Evolutionary conservation across 2,888 invertebrate genomes (phyloP), one percentile per base, ranked within the genome.

Genomic region (Papilio gigon): DNA sequence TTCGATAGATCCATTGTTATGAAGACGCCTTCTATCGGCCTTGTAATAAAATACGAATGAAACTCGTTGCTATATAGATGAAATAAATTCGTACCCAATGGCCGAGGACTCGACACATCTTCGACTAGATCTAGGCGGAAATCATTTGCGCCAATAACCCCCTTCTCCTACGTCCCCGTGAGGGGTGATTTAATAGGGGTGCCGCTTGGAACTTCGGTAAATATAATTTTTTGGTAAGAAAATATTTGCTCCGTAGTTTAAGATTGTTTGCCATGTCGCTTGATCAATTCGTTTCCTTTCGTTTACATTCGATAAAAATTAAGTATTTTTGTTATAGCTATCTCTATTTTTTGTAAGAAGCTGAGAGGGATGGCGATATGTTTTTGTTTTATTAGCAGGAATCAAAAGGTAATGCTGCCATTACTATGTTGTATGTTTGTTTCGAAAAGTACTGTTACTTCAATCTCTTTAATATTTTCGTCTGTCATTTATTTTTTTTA

Each of bases 91-190:
- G 74, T 78, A 72, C 74, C 71, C 68, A 75, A 75, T 77, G 77
- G 74, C 76, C 72, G 67, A 71, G 67, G 63, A 70, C 67, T 72
- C 74, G 76, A 77, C 79, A 80, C 77, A 82, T 81, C 75, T 75
- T 76, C 76, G 73, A 74, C 80, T 77, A 78, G 77, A 81, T 79
- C 77, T 78, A 81, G 79, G 76, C 78, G 84, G 84, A 86, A 87
- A 87, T 86, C 85, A 87, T 87, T 87, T 87, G 84, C 85, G 84
- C 85, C 86, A 84, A 85, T 85, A 86, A 79, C 78, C 73, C 78
- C 80, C 77, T 76, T 33, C 70, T 47, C 25, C 53, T 27, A 66
- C 71, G 59, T 47, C 72, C 71, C 71, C 67, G 67, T 65, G 73
- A 70, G 70, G 75, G 82, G 80, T 82, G 84, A 82, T 83, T 84